Evolutionary conservation across 2,113 vertebrate species (phyloP).

Genomic region (Antennarius striatus): DNA sequence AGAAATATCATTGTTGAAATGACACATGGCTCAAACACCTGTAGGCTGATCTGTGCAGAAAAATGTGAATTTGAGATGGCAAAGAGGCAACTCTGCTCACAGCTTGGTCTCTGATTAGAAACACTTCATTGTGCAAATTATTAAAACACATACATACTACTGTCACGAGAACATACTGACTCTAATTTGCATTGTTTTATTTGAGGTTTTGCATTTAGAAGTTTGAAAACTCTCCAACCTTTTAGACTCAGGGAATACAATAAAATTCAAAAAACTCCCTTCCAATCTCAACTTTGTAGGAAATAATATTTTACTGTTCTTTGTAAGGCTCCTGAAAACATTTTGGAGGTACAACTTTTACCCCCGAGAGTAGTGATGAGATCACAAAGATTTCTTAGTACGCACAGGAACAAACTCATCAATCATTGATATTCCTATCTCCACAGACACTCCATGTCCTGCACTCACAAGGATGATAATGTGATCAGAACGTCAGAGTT

Average conservation of each 20-base stretch:
- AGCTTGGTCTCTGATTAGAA: constrained; percentile 7
- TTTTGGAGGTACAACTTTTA: constrained; percentile 43
- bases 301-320: constrained; percentile 7
- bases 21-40: constrained; percentile 56
- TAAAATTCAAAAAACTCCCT: neutral
- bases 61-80: constrained; percentile 50
- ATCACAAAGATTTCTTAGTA: constrained; percentile 56
- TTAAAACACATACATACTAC: neutral
- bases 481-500: constrained; percentile 81
- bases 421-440: constrained; percentile 69
- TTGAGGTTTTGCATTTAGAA: neutral
- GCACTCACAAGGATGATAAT: constrained; percentile 91
- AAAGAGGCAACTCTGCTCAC: constrained; percentile 32
- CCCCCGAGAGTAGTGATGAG: constrained; percentile 15
- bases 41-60: constrained; percentile 63
- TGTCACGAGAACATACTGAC: constrained; percentile 6
- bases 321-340: constrained; percentile 28
- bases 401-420: constrained; percentile 67
- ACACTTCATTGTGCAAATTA: constrained; percentile 18
- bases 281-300: neutral
- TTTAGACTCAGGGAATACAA: neutral
- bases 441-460: constrained; percentile 88
- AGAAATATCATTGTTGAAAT: constrained; percentile 72
- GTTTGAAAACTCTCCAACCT: neutral
- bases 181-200: constrained; percentile 6